Base-by-base conservation (phyloP, 1,140 invertebrate species). In the Philopotamus ludificatus region DNA sequence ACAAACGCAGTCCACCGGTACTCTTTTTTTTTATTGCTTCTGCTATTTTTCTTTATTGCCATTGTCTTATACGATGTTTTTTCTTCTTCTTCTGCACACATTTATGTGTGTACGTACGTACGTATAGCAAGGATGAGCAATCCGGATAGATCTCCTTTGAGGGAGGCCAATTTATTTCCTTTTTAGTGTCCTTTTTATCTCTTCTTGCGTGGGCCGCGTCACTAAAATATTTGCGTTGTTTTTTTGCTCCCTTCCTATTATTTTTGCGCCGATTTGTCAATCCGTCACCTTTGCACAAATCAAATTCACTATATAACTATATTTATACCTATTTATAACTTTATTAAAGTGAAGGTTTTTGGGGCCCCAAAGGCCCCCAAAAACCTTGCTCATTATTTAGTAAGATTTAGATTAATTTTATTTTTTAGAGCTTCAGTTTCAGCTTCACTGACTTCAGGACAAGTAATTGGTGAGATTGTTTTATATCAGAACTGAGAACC, bases 11-110 rank as follows among this genome's bases (percentile, higher is more conserved):
- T 60, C 57, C 42, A 60, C 57, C 57, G 57, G 42, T 47, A 42
- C 42, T 16, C 10, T 58, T 18, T 15, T 47, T 60, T 47, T 60
- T 60, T 60, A 60, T 60, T 22, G 57, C 57, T 45, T 22, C 28
- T 20, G 57, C 42, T 34, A 47, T 47, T 60, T 60, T 60, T 60
- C 57, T 60, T 60, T 60, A 60, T 60, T 60, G 57, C 57, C 57
- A 60, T 60, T 60, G 57, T 60, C 57, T 60, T 60, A 60, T 60
- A 60, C 44, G 57, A 60, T 28, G 57, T 60, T 49, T 60, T 60
- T 60, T 60, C 21, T 47, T 23, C 42, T 47, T 42, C 3, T 18
- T 39, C 20, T 58, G n/a, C n/a, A n/a, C n/a, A n/a, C n/a, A n/a
- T n/a, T n/a, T n/a, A n/a, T n/a, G 21, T 21, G 42, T 20, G 23